A percentile compares a stretch with the other conserved stretches of the same genome.
These are phyloP conservation scores for Crotophaga sulcirostris DNA, from an alignment of 2,113 vertebrate genomes.

Conservation along the genomic window DNA sequence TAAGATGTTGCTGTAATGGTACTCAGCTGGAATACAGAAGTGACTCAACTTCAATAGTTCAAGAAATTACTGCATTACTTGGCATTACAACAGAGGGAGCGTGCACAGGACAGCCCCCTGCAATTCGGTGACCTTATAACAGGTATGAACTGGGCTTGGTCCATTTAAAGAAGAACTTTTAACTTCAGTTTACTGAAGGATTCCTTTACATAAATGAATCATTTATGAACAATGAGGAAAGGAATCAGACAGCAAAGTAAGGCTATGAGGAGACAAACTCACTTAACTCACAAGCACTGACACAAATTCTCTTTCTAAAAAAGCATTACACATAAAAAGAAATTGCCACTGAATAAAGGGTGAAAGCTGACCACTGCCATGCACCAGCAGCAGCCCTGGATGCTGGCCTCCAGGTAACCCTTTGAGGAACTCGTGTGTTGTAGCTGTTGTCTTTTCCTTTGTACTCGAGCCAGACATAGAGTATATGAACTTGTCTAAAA, in stretches of 20 bases:
- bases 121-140: neutral
- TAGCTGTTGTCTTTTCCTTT: neutral
- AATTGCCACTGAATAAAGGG: neutral
- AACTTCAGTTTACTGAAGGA: neutral
- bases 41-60: neutral
- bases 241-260: neutral
- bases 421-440: neutral
- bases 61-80: neutral
- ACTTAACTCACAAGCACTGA: neutral
- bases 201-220: neutral
- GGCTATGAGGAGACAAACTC: neutral
- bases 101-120: neutral
- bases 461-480: neutral
- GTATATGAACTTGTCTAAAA: slow-evolving; percentile 21
- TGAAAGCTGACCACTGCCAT: neutral
- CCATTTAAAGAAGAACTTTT: neutral
- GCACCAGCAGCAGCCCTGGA: neutral
- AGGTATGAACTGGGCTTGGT: neutral
- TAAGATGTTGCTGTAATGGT: neutral
- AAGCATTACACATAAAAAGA: neutral
- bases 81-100: neutral
- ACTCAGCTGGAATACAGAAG: neutral
- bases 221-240: neutral
- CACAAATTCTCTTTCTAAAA: neutral
- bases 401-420: slow-evolving; percentile 11